A percentile compares a stretch with the other conserved stretches of the same genome.
These are phyloP conservation scores for Anas platyrhynchos DNA, from an alignment of 2,113 vertebrate species.

Conservation along the genomic window DNA sequence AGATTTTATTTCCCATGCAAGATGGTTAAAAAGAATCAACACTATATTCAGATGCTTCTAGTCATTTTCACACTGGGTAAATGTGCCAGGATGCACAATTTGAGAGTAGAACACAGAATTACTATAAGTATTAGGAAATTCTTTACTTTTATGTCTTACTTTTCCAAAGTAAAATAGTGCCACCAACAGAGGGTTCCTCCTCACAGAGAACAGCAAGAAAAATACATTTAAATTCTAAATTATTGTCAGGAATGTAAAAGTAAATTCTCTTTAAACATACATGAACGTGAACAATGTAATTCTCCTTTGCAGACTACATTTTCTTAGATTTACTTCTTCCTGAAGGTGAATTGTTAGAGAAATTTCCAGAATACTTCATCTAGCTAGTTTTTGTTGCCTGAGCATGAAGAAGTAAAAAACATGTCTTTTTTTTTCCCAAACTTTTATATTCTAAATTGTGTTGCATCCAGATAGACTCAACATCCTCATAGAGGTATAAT, in stretches of 20 bases:
- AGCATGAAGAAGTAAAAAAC: not conserved
- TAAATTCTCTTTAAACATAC: not conserved
- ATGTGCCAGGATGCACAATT: not conserved
- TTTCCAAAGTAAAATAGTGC: constrained; percentile 16
- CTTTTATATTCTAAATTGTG: not conserved
- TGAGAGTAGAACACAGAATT: not conserved
- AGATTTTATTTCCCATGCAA: not conserved
- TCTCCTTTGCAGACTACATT: not conserved
- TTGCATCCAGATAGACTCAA: not conserved
- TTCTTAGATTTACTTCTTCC: not conserved
- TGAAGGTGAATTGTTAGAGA: not conserved
- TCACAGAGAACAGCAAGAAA: not conserved
- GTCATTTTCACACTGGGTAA: not conserved
- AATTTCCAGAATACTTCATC: not conserved
- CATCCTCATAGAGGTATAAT: not conserved
- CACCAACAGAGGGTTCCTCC: not conserved
- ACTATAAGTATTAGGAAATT: not conserved
- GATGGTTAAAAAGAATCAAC: not conserved
- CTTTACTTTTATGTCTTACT: not conserved
- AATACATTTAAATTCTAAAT: not conserved
- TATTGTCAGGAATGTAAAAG: not conserved
- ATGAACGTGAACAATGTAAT: not conserved
- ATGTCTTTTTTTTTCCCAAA: not conserved
- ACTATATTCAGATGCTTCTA: not conserved
- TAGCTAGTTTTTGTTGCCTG: not conserved